Base-by-base conservation (phyloP, 2,888 invertebrate genomes). In the Ichneumoninae sp. region DNA sequence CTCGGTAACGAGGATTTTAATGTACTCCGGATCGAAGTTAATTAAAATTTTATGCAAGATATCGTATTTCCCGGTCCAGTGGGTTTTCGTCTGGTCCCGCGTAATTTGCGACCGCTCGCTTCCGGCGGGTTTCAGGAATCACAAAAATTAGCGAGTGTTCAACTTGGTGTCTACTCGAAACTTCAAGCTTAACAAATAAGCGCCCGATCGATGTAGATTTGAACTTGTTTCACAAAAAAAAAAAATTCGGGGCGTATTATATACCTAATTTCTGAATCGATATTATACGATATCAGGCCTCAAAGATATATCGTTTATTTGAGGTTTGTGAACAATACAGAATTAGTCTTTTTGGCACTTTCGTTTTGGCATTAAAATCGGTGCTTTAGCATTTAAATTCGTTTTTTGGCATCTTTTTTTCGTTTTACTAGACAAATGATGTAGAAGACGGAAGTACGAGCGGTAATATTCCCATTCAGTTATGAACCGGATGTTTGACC, bases 1-100 rank as follows among this genome's bases (percentile, higher is more conserved):
- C 33, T 19, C 63, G 30, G 60, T 74, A 33, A 33, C n/a, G 19
- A 33, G 7, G 6, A 63, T 63, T 74, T 63, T 40, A 60, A 13
- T 30, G n/a, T 57, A 57, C 6, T 16, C 1, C 19, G 22, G 57
- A 60, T 26, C 60, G 10, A 74, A 50, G 44, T 74, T 63, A 44
- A 50, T 74, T 63, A 19, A 19, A 63, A 47, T 63, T 50, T 74
- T 13, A 50, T 19, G 5, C 26, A 7, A 19, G 10, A 75, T 50
- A 65, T 65, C 19, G 19, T 65, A 19, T n/a, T 57, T 57, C 22
- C 3, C 22, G 19, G 0, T 1, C 10, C 44, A 47, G 26, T 57
- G 10, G 3, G 8, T 57, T 0, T 13, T 57, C 57, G 8, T 57
- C 57, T 8, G 4, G 57, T 57, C 10, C 13, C 4, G 16, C 57